Percentiles rank a stretch among this genome's conserved stretches.
Evolutionary conservation across 1,140 invertebrate species (phyloP).

Genomic region (Bathynomus jamesi): DNA sequence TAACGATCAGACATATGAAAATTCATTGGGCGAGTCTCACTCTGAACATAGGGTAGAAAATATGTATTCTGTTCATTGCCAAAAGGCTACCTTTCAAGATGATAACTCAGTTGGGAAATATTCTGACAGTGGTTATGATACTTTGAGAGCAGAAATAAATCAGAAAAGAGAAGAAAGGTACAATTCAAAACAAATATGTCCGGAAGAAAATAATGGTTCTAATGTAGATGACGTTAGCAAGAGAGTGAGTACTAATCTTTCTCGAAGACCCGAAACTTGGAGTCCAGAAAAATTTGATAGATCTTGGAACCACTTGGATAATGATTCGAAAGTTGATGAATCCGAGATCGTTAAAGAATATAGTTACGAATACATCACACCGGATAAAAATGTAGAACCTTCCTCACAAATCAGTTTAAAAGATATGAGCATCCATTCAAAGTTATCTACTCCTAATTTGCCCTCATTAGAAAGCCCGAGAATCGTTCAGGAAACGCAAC

Average conservation of each 20-base stretch:
- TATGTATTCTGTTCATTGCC: slow-evolving; percentile 6
- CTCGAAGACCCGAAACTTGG: slow-evolving; percentile 33
- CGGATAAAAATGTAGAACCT: slow-evolving; percentile 17
- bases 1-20: too few species aligned
- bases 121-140: slow-evolving; percentile 45
- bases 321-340: slow-evolving; percentile 19
- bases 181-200: slow-evolving; percentile 11
- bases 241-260: background rate
- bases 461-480: slow-evolving; percentile 29
- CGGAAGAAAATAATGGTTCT: slow-evolving; percentile 10
- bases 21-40: slow-evolving; percentile 20
- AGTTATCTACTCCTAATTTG: slow-evolving; percentile 18
- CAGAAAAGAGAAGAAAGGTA: slow-evolving; percentile 19
- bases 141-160: slow-evolving; percentile 38
- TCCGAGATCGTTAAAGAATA: slow-evolving; percentile 29
- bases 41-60: slow-evolving; percentile 13
- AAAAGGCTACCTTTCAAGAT: slow-evolving; percentile 14
- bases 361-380: slow-evolving; percentile 34
- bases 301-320: slow-evolving; percentile 15
- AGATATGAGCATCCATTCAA: slow-evolving; percentile 16
- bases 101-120: slow-evolving; percentile 37
- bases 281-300: slow-evolving; percentile 35
- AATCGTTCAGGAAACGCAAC: slow-evolving; percentile 36
- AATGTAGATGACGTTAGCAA: background rate
- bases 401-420: slow-evolving; percentile 10